Conservation (phyloP, 2,113 vertebrate species). For the Garra rufa region DNA sequence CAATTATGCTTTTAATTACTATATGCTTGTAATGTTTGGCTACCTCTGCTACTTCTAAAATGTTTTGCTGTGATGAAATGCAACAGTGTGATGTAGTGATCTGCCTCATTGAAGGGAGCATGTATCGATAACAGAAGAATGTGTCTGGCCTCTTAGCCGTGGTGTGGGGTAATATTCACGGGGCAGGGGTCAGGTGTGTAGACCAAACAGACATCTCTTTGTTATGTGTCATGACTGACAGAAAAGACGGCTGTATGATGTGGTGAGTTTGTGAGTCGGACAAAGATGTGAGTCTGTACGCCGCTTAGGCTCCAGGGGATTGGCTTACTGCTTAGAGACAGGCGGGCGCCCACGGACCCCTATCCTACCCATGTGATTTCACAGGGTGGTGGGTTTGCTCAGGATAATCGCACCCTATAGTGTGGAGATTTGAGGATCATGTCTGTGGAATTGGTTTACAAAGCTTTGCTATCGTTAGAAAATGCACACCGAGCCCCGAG, state of each 20-base stretch:
- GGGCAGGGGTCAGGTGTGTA: conserved; percentile 23
- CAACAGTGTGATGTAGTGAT: background rate
- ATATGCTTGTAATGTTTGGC: background rate
- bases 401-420: conserved; percentile 66
- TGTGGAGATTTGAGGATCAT: conserved; percentile 64
- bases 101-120: background rate
- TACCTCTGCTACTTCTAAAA: background rate
- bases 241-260: conserved; percentile 50
- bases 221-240: conserved; percentile 61
- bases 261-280: conserved; percentile 47
- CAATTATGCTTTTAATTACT: too few species aligned
- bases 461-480: too few species aligned
- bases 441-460: conserved; percentile 68
- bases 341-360: conserved; percentile 71
- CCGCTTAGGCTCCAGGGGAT: conserved; percentile 68
- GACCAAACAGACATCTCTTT: conserved; percentile 67
- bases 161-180: conserved; percentile 27
- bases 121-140: conserved; percentile 37
- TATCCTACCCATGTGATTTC: conserved; percentile 69
- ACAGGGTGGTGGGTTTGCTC: conserved; percentile 68
- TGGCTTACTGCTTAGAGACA: conserved; percentile 76
- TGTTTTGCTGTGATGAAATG: background rate
- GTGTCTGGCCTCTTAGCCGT: conserved; percentile 2
- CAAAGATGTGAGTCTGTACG: conserved; percentile 61
- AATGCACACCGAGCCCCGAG: too few species aligned